A percentile compares a stretch with the other conserved stretches of the same genome.
Conservation (phyloP, 2,797 vertebrate species). For the Poecilia velifera region DNA sequence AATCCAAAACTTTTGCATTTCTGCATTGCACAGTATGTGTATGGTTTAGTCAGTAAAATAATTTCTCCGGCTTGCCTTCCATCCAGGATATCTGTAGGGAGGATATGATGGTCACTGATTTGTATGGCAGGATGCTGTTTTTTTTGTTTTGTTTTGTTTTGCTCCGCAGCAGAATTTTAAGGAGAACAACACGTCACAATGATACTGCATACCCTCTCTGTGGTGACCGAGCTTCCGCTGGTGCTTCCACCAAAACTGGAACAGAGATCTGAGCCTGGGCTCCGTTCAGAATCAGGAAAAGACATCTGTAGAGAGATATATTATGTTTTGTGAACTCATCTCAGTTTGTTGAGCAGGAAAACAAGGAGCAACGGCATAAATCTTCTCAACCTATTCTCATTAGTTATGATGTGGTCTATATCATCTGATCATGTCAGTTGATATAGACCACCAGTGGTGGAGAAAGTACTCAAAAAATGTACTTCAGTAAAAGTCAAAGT, state of each 20-base stretch:
- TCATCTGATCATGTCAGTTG: background rate
- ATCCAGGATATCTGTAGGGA: background rate
- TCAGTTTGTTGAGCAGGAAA: background rate
- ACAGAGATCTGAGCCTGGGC: background rate
- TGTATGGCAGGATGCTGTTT: background rate
- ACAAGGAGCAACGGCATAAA: background rate
- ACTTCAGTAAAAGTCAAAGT: too few relatives aligned
- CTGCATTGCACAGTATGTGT: background rate
- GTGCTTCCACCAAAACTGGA: background rate
- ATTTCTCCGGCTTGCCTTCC: background rate
- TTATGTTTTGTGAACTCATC: background rate
- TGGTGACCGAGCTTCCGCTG: background rate
- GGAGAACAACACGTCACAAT: background rate
- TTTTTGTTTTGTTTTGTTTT: background rate
- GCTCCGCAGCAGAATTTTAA: too few relatives aligned
- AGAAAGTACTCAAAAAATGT: too few relatives aligned
- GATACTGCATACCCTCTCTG: background rate
- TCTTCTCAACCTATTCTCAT: background rate
- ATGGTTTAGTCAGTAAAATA: background rate
- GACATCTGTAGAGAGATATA: background rate
- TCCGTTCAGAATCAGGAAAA: background rate
- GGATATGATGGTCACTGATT: background rate
- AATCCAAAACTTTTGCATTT: background rate
- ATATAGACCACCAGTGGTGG: too few relatives aligned
- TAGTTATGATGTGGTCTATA: background rate